phyloP scores from a whole-genome alignment of 64 coral and sea anemone genomes.

The Anthopleura sola region DNA sequence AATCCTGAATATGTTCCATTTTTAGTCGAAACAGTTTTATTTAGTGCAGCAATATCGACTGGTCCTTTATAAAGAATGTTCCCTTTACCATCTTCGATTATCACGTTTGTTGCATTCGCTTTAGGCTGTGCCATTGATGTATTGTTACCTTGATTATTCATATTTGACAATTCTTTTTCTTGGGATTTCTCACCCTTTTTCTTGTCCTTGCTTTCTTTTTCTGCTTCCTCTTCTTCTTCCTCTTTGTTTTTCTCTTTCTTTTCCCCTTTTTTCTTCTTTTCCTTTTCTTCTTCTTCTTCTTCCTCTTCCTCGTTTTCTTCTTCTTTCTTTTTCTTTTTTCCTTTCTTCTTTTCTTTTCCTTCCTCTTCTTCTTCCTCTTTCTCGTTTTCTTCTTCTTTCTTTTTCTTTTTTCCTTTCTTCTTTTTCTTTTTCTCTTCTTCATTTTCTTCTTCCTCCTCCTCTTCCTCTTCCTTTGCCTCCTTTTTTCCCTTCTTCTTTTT shows the following conservation, averaged over 20 bases:
- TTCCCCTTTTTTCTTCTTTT: not conserved
- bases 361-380: not conserved
- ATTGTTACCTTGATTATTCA: not conserved
- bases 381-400: not conserved
- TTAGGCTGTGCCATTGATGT: not conserved
- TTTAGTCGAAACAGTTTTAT: conserved; percentile 31
- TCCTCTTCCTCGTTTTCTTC: not conserved
- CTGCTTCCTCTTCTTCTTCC: not conserved
- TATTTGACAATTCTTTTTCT: not conserved
- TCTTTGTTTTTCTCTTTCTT: not conserved
- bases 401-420: not conserved
- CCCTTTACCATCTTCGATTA: conserved; percentile 41
- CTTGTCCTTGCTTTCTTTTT: not conserved
- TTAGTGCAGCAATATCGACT: conserved; percentile 35
- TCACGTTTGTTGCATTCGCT: conserved; percentile 20
- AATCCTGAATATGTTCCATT: conserved; percentile 17
- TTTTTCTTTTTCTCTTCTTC: not conserved
- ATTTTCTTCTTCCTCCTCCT: not conserved
- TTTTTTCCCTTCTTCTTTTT: not conserved
- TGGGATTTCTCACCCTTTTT: not conserved
- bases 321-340: not conserved
- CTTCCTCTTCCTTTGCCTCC: not conserved
- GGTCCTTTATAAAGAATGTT: conserved; percentile 35
- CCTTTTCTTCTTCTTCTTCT: not conserved
- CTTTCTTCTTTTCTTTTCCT: not conserved